A percentile compares a stretch with the other conserved stretches of the same genome.
Conservation (phyloP, 2,113 vertebrate genomes). For the Buteo buteo region DNA sequence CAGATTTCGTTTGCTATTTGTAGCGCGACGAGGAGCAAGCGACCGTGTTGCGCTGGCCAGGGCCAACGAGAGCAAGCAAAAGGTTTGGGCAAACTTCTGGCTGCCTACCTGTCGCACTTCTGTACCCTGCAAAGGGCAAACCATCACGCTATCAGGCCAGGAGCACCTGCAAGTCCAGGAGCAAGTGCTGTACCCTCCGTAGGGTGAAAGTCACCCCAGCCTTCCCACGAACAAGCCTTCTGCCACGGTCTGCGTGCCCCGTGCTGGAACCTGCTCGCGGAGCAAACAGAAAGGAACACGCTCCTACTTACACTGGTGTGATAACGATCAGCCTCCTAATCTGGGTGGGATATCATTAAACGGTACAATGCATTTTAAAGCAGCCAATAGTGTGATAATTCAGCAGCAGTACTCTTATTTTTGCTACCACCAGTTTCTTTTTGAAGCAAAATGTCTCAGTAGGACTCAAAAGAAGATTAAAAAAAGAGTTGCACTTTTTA, state of each 20-base stretch:
- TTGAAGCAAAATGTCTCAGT: background rate
- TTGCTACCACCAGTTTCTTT: background rate
- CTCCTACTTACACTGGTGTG: background rate
- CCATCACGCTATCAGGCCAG: background rate
- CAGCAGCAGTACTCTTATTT: background rate
- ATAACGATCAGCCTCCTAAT: background rate
- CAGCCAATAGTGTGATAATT: background rate
- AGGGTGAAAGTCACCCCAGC: background rate
- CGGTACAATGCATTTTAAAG: background rate
- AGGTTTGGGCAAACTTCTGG: background rate
- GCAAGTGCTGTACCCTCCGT: fast-evolving
- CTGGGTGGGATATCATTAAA: background rate
- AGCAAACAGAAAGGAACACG: background rate
- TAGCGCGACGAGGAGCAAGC: fast-evolving
- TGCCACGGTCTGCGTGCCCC: background rate
- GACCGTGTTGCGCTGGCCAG: fast-evolving
- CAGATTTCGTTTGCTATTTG: background rate
- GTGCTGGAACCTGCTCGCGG: background rate
- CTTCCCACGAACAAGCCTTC: background rate
- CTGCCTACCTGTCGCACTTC: background rate
- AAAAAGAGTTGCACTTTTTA: background rate
- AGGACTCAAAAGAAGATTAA: background rate
- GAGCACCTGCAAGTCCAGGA: background rate
- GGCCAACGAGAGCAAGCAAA: background rate
- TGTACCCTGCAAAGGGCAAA: background rate